These are phyloP conservation scores for Hestina assimilis DNA, from an alignment of 1,140 invertebrate genomes.

Conservation along the genomic window DNA sequence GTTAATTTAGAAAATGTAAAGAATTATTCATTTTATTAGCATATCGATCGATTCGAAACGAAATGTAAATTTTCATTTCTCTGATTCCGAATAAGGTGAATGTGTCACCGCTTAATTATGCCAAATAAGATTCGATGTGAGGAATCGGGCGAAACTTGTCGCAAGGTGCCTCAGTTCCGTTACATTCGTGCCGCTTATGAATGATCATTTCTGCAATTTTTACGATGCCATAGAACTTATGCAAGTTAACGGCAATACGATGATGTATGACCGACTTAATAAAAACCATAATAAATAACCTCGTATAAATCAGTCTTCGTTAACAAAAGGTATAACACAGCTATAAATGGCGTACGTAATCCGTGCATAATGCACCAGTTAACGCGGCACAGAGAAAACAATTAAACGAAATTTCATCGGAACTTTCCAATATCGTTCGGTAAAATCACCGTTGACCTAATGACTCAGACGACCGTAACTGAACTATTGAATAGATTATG, in stretches of 20 bases:
- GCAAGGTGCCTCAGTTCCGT: slow-evolving; percentile 33
- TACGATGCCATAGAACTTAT: slow-evolving; percentile 18
- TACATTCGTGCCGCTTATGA: slow-evolving; percentile 28
- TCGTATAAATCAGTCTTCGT: slow-evolving; percentile 20
- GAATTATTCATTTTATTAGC: slow-evolving; percentile 9
- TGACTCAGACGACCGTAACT: slow-evolving; percentile 17
- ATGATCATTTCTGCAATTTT: slow-evolving; percentile 28
- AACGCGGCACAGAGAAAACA: background rate
- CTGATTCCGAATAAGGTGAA: slow-evolving; percentile 18
- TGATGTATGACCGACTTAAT: slow-evolving; percentile 26
- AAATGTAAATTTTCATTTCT: background rate
- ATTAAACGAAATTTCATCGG: background rate
- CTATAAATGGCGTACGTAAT: slow-evolving; percentile 28
- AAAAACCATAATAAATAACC: slow-evolving; percentile 14
- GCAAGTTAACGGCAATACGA: slow-evolving; percentile 21
- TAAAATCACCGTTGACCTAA: slow-evolving; percentile 17
- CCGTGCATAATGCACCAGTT: slow-evolving; percentile 26
- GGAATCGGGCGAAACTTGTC: slow-evolving; percentile 29
- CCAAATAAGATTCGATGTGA: slow-evolving; percentile 29
- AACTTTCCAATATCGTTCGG: slow-evolving; percentile 25
- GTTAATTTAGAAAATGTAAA: slow-evolving; percentile 12
- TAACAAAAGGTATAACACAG: slow-evolving; percentile 27
- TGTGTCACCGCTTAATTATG: slow-evolving; percentile 36
- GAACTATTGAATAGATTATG: slow-evolving; percentile 35
- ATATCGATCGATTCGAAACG: background rate